These are phyloP conservation scores for Oriolus oriolus DNA, from an alignment of 2,113 vertebrate genomes.

Conservation along the genomic window DNA sequence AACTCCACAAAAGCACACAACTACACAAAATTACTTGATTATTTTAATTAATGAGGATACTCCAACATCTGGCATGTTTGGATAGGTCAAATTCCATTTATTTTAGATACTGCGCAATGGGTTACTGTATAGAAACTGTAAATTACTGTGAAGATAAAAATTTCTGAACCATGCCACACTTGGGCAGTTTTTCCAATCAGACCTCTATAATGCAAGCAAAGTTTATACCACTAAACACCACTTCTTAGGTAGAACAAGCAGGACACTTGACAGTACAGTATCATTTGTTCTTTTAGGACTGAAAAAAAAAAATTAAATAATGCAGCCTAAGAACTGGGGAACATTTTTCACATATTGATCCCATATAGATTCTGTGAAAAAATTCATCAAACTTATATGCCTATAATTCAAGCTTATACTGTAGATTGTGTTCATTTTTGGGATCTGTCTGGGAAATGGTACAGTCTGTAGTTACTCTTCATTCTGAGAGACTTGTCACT, in stretches of 20 bases:
- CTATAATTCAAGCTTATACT: not conserved
- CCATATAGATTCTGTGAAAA: not conserved
- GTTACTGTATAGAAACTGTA: not conserved
- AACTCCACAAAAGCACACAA: not conserved
- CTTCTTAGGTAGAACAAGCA: not conserved
- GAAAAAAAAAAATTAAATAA: not conserved
- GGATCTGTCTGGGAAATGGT: not conserved
- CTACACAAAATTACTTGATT: not conserved
- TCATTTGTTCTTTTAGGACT: not conserved
- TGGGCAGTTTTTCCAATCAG: not conserved
- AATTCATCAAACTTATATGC: not conserved
- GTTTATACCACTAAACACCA: not conserved
- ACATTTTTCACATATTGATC: not conserved
- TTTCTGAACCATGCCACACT: not conserved
- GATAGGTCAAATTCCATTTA: not conserved
- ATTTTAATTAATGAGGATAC: not conserved
- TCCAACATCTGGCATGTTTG: not conserved
- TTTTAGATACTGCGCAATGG: not conserved
- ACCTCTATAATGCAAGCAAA: not conserved
- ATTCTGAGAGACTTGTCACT: not conserved
- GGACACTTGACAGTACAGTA: not conserved
- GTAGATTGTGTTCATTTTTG: not conserved
- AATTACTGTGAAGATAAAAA: not conserved
- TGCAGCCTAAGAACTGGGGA: not conserved
- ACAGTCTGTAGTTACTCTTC: not conserved